These are phyloP conservation scores for Actenoides hombroni DNA, from an alignment of 2,113 vertebrate genomes.

Conservation along the genomic window DNA sequence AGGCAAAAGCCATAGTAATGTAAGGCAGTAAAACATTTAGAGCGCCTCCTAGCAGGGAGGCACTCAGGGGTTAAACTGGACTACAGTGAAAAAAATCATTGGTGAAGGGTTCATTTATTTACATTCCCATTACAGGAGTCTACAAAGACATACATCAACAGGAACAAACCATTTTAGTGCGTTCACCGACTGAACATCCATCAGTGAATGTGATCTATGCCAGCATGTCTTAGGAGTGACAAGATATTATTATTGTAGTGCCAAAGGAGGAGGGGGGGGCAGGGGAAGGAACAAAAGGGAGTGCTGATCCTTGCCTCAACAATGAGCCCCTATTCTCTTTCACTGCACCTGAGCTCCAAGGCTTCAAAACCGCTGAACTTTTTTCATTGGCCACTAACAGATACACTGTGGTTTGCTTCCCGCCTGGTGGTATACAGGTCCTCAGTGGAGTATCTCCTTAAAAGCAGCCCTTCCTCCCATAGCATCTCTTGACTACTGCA, in stretches of 20 bases:
- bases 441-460: not conserved
- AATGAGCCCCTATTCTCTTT: constrained; percentile 77
- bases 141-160: constrained; percentile 64
- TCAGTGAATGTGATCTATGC: constrained; percentile 63
- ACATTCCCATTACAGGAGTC: constrained; percentile 40
- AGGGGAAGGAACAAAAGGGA: constrained; percentile 65
- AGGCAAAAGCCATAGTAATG: not conserved
- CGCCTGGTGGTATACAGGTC: not conserved
- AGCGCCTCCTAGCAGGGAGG: not conserved
- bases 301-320: constrained; percentile 66
- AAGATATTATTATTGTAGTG: constrained; percentile 75
- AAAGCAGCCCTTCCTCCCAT: constrained; percentile 14
- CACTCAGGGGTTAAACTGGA: constrained; percentile 55
- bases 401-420: constrained; percentile 52
- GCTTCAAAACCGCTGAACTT: constrained; percentile 55
- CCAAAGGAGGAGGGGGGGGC: constrained; percentile 49
- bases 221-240: constrained; percentile 74
- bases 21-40: not conserved
- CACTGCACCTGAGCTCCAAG: constrained; percentile 70
- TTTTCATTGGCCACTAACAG: constrained; percentile 58
- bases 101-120: constrained; percentile 66
- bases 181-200: constrained; percentile 58
- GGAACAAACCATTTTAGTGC: constrained; percentile 55
- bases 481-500: constrained; percentile 30
- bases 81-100: not conserved